Evolutionary conservation across 2,113 vertebrate genomes (phyloP).

Genomic region (Hydrochoerus hydrochaeris): DNA sequence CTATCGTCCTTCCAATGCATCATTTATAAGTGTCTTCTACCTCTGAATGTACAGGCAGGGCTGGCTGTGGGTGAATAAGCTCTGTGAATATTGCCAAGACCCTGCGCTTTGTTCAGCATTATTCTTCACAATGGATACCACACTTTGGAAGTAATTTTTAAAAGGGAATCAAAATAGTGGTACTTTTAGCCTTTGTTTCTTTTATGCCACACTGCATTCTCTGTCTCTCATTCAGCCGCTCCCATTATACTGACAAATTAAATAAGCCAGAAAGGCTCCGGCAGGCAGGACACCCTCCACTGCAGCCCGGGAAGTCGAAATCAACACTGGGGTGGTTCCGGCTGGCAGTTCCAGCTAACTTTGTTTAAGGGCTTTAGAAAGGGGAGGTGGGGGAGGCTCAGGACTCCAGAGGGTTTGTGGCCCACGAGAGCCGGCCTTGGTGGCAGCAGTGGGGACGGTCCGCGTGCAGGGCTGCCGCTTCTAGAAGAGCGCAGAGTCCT

Average conservation of each 20-base stretch:
- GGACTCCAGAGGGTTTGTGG: constrained; percentile 78
- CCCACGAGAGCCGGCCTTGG: constrained; percentile 73
- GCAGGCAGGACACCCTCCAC: constrained; percentile 87
- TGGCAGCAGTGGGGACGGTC: constrained; percentile 78
- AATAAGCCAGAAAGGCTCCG: constrained; percentile 95
- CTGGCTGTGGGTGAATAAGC: constrained; percentile 94
- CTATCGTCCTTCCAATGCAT: constrained; percentile 93
- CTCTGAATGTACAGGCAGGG: constrained; percentile 93
- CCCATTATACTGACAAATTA: constrained; percentile 99
- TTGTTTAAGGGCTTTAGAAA: constrained; percentile 60
- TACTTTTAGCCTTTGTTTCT: constrained; percentile 98
- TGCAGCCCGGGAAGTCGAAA: constrained; percentile 84
- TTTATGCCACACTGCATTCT: constrained; percentile 92
- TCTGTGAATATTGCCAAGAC: constrained; percentile 97
- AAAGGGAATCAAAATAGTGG: constrained; percentile 99
- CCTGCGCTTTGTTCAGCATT: constrained; percentile 95
- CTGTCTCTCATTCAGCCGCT: constrained; percentile 95
- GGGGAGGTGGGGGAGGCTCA: constrained; percentile 53
- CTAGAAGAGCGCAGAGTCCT: constrained; percentile 64
- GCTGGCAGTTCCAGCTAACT: constrained; percentile 81
- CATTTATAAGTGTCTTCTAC: constrained; percentile 96
- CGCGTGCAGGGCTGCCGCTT: constrained; percentile 66
- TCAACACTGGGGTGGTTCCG: constrained; percentile 83
- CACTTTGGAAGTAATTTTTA: constrained; percentile 99
- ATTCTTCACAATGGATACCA: constrained; percentile 98